Conservation (phyloP, 2,113 vertebrate genomes). For the Sminthopsis crassicaudata region DNA sequence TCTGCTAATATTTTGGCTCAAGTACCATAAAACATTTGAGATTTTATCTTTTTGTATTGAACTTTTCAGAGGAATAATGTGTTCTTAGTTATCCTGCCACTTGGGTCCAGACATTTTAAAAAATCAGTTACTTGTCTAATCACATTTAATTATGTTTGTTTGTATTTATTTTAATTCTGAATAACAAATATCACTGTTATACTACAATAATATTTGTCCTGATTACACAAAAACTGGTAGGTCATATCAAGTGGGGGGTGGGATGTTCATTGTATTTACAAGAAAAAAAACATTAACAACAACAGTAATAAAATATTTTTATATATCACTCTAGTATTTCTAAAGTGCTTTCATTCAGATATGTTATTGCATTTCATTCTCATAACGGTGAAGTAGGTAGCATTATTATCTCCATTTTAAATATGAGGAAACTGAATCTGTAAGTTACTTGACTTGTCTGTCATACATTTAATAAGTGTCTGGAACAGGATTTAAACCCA, state of each 20-base stretch:
- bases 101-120: constrained; percentile 33
- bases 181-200: neutral
- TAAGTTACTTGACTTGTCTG: neutral
- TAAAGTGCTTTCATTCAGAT: neutral
- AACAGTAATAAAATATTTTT: neutral
- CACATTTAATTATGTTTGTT: constrained; percentile 25
- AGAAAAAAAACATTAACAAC: neutral
- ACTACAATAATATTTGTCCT: neutral
- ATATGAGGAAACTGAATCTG: neutral
- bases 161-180: neutral
- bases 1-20: constrained; percentile 41
- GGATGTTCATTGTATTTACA: neutral
- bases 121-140: constrained; percentile 7
- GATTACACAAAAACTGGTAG: neutral
- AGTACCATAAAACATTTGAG: neutral
- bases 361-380: neutral
- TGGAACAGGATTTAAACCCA: neutral
- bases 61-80: constrained; percentile 40
- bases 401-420: neutral
- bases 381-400: neutral
- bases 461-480: neutral
- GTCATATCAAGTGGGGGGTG: neutral
- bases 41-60: constrained; percentile 44
- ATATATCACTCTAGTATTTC: neutral
- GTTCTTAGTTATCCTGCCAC: neutral